Evolutionary conservation across 2,797 vertebrate species (phyloP), one percentile per base, ranked within the genome.

Genomic region (Gambusia yucatana): DNA sequence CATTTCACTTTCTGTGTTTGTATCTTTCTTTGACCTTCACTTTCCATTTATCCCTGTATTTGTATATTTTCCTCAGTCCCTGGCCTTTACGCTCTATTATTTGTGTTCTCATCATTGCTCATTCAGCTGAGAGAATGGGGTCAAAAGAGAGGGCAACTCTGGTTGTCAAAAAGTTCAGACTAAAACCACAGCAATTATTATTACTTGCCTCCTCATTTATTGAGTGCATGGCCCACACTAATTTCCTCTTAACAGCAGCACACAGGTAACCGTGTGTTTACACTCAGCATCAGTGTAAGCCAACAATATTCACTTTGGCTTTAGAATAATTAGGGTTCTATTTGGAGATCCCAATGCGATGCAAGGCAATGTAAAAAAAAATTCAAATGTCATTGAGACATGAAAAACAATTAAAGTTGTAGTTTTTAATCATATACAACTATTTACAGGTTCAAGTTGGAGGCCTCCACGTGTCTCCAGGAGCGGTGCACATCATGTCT

Each of bases 401-500:
- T 33, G 14, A 14, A 52, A 71, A 50, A 22, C 2, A 11, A 8
- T n/a, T 9, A 33, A 14, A 11, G 3, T 16, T 71, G 4, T 70
- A 57, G 13, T 36, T 17, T 22, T 20, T n/a, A 8, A 44, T 80
- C 44, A 63, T 50, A 5, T 61, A 22, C 48, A 16, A 75, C 7
- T 85, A 11, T 74, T 47, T 78, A 14, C 88, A 99, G 98, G 98
- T 99, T 25, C 97, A 97, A 43, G 98, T 99, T 0, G 98, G 98
- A 0, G 98, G 98, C 0, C 96, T 99, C 87, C 86, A 96, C 61
- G 97, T 99, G 91, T 99, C 98, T 0, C 98, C 98, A 0, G 98
- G 98, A 0, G 94, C 96, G 0, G 97, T 99, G 81, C 97, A 97
- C 91, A 97, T 99, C 91, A 87, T 97, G 83, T 98, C 98, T 0